phyloP scores from a whole-genome alignment of 1,140 invertebrate species.

The Eufriesea mexicana region DNA sequence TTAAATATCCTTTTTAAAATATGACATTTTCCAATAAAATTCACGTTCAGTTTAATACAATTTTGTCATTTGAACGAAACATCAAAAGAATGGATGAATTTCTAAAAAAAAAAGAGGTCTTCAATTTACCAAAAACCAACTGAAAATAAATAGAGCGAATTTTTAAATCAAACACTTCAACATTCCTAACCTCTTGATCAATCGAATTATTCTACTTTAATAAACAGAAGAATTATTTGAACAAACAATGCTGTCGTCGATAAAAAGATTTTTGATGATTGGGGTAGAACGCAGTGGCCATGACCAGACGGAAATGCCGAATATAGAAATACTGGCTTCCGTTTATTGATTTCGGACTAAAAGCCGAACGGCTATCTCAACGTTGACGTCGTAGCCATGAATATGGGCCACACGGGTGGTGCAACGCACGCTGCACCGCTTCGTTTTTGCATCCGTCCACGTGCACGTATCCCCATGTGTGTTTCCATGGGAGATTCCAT shows the following conservation, averaged over 20 bases:
- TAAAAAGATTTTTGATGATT: not conserved
- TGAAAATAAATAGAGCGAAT: no score
- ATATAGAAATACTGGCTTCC: conserved; percentile 74
- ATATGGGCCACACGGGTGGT: conserved; percentile 73
- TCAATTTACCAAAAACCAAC: no score
- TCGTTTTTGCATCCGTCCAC: not conserved
- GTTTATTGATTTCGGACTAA: conserved; percentile 79
- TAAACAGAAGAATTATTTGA: not conserved
- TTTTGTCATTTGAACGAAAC: no score
- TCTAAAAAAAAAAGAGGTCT: no score
- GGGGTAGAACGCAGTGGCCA: not conserved
- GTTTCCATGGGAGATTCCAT: no score
- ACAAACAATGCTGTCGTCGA: not conserved
- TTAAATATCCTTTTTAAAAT: no score
- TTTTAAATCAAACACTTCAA: not conserved
- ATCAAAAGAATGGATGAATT: no score
- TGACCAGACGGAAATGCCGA: conserved; percentile 53
- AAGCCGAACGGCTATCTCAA: conserved; percentile 23
- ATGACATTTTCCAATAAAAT: no score
- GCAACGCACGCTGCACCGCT: not conserved
- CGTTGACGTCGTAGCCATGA: conserved; percentile 50
- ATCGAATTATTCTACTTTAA: not conserved
- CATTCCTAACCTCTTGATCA: not conserved
- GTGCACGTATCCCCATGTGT: not conserved
- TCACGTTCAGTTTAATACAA: no score